Evolutionary conservation across 2,797 vertebrate genomes (phyloP), one percentile per base, ranked within the genome.

Genomic region (Microctenopoma stevenorrisi): DNA sequence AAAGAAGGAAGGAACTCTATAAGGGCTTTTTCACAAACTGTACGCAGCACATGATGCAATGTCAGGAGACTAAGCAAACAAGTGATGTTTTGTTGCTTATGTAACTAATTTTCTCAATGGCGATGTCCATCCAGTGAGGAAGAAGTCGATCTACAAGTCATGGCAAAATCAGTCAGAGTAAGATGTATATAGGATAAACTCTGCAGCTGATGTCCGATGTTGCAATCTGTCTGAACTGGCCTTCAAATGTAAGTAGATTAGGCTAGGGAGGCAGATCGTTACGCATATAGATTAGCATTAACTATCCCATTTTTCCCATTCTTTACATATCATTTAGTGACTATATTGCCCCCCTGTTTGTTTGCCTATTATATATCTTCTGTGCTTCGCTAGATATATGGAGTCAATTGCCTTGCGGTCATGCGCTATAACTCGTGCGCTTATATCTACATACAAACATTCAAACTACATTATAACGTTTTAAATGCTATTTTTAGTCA

Each of bases 1-100:
- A 59, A 48, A 65, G 59, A 72, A 83, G 83, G 81, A 89, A 87
- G 70, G 71, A 84, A 80, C 78, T 83, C 59, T 68, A 58, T 76
- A 64, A 56, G 72, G 74, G 62, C 59, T 60, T 75, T 72, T 68
- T 78, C 28, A 54, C 83, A 68, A 68, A 75, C 76, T 72, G 53
- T 64, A 71, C 51, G 72, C 63, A 40, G 76, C 59, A 25, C 56
- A 66, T 26, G 67, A 62, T 65, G 64, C 43, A 72, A 74, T 58
- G 60, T 46, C 51, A 63, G 50, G 46, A 49, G 33, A 50, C 43
- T 82, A 79, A 52, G 63, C 64, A 81, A 85, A 85, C 64, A 73
- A 66, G 64, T 13, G 14, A 58, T 57, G 37, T 51, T 75, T 0
- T 15, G 61, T 66, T 58, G 56, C 71, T 90, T 85, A 75, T 75